These are phyloP conservation scores for Temnothorax unifasciatus DNA, from an alignment of 2,888 invertebrate species.

Conservation along the genomic window DNA sequence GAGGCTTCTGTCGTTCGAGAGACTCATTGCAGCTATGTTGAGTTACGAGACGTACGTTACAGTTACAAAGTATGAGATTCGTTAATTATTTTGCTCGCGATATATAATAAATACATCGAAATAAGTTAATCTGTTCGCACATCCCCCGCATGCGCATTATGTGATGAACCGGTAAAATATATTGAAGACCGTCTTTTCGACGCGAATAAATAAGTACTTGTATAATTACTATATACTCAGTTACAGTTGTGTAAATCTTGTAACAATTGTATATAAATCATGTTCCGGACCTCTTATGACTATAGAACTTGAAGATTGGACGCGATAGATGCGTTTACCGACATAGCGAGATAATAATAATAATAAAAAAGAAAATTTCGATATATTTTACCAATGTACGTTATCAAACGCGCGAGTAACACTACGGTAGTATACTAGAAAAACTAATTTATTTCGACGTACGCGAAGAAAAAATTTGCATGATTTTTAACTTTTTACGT, in stretches of 20 bases:
- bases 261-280: background rate
- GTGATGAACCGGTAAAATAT: background rate
- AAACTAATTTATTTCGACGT: background rate
- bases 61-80: background rate
- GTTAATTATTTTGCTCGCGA: background rate
- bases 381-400: background rate
- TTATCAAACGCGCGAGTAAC: background rate
- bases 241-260: background rate
- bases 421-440: background rate
- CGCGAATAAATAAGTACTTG: too few species aligned
- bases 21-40: background rate
- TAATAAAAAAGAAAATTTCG: background rate
- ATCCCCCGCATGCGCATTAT: too few species aligned
- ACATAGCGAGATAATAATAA: background rate
- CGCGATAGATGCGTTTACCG: background rate
- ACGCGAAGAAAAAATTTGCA: background rate
- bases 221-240: too few species aligned
- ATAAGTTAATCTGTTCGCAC: background rate
- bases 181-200: background rate
- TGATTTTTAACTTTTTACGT: background rate
- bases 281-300: background rate
- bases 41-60: background rate
- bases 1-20: background rate
- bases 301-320: background rate
- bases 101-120: background rate